phyloP scores from a whole-genome alignment of 2,888 invertebrate genomes.

The Spilarctia lutea region DNA sequence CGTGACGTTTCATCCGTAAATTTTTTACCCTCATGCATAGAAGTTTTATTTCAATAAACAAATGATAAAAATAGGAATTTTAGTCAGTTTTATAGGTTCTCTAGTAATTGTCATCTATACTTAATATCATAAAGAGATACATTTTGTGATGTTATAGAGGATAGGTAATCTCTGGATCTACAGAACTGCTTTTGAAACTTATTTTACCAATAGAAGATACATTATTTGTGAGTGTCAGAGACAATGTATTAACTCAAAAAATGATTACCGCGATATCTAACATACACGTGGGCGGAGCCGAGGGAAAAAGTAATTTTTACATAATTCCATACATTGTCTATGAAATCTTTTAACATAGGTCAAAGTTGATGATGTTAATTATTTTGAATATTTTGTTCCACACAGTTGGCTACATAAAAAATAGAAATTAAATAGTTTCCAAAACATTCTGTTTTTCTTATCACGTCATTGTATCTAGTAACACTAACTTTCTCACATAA shows the following conservation, averaged over 20 bases:
- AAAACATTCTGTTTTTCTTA: conserved; percentile 7
- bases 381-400: neutral
- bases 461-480: conserved; percentile 60
- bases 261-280: no score
- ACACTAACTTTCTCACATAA: conserved; percentile 80
- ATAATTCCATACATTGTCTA: neutral
- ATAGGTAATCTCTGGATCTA: no score
- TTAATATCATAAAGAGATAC: no score
- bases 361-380: neutral
- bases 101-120: no score
- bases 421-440: neutral
- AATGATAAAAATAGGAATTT: neutral
- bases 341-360: neutral
- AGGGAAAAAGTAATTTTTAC: neutral
- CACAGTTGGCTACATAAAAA: neutral
- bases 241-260: no score
- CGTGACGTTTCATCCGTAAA: no score
- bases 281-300: no score
- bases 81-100: neutral
- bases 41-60: no score
- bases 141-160: neutral
- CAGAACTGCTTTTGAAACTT: no score
- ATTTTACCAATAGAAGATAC: no score
- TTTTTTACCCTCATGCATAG: no score
- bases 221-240: no score